A percentile compares a stretch with the other conserved stretches of the same genome.
phyloP scores from a whole-genome alignment of 2,113 vertebrate genomes.

The Ammospiza caudacuta region DNA sequence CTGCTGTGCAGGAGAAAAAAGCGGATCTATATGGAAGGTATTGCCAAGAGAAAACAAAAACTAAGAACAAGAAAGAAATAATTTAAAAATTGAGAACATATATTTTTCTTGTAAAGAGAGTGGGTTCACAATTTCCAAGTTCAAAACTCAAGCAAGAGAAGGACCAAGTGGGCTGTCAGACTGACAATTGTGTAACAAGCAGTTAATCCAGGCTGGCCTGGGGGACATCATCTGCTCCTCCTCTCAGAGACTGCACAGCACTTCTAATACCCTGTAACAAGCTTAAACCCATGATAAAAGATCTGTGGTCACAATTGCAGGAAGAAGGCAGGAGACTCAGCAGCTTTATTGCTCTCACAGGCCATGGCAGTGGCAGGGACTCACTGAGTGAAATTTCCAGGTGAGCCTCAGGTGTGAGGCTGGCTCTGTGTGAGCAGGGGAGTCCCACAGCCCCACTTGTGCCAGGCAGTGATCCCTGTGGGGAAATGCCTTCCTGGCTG shows the following conservation, averaged over 20 bases:
- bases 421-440: neutral
- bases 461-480: neutral
- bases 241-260: neutral
- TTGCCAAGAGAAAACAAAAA: neutral
- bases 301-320: neutral
- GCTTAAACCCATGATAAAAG: conserved; percentile 1
- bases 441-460: neutral
- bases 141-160: neutral
- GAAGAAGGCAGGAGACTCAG: neutral
- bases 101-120: neutral
- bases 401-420: neutral
- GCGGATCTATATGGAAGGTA: neutral
- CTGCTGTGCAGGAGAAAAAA: neutral
- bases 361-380: neutral
- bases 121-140: neutral
- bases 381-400: neutral
- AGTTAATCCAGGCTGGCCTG: neutral
- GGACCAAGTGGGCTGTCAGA: neutral
- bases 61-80: neutral
- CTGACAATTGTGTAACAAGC: neutral
- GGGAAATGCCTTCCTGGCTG: neutral
- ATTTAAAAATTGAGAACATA: neutral
- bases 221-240: neutral
- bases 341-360: neutral
- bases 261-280: conserved; percentile 23